A percentile compares a stretch with the other conserved stretches of the same genome.
Conservation (phyloP, 64 coral and sea anemone genomes). For the Montipora foliosa region DNA sequence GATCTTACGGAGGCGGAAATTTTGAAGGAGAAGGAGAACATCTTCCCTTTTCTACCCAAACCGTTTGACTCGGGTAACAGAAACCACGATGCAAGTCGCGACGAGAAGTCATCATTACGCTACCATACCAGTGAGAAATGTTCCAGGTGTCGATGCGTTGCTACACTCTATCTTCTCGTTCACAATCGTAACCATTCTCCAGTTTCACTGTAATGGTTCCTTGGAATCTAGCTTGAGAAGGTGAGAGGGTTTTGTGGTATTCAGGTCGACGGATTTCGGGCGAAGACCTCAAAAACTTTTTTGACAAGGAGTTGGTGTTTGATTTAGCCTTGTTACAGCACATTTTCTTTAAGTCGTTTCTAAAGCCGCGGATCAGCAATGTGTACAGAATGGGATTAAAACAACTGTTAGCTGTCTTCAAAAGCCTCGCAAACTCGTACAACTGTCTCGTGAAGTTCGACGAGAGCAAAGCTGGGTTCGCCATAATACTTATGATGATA, state of each 20-base stretch:
- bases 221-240: background rate
- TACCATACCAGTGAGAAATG: too few relatives aligned
- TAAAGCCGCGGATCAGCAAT: slow-evolving; percentile 68
- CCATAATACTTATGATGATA: slow-evolving; percentile 71
- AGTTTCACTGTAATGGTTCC: background rate
- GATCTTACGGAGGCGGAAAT: too few relatives aligned
- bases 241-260: background rate
- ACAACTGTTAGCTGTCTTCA: slow-evolving; percentile 83
- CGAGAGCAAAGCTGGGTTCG: slow-evolving; percentile 39
- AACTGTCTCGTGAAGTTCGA: slow-evolving; percentile 68
- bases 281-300: background rate
- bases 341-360: slow-evolving; percentile 63
- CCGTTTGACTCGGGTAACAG: too few relatives aligned
- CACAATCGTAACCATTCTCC: background rate
- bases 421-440: slow-evolving; percentile 83
- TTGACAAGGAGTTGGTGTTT: background rate
- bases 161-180: slow-evolving; percentile 4
- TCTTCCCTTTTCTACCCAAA: too few relatives aligned
- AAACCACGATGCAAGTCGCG: too few relatives aligned
- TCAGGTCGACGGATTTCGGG: background rate
- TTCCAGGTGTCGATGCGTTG: background rate
- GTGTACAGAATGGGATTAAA: slow-evolving; percentile 81
- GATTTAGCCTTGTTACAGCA: background rate
- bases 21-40: too few relatives aligned
- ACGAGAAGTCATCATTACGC: too few relatives aligned